These are phyloP conservation scores for Dryoscopus gambensis DNA, from an alignment of 2,113 vertebrate species.

Conservation along the genomic window DNA sequence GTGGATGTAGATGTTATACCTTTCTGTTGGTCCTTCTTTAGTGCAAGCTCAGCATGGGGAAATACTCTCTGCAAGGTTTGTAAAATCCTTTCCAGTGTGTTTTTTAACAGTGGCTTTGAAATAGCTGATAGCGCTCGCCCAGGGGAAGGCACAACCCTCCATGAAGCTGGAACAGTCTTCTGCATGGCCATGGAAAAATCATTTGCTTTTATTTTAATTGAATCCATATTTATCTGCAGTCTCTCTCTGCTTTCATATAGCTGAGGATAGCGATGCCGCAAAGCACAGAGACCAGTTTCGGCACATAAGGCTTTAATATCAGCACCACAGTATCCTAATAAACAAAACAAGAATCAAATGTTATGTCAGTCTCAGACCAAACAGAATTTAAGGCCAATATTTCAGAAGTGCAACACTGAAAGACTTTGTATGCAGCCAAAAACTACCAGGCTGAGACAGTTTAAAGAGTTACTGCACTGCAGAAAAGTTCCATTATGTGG, in stretches of 20 bases:
- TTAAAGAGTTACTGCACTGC: neutral
- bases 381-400: neutral
- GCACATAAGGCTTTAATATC: constrained; percentile 92
- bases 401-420: neutral
- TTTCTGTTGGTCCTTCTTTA: constrained; percentile 62
- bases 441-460: neutral
- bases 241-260: constrained; percentile 87
- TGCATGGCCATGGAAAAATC: constrained; percentile 87
- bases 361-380: neutral
- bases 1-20: constrained; percentile 53
- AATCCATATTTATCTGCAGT: constrained; percentile 82
- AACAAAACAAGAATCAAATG: neutral
- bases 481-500: neutral
- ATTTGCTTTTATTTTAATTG: constrained; percentile 80
- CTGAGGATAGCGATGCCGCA: constrained; percentile 89
- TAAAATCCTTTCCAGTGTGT: constrained; percentile 74
- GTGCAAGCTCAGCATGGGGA: constrained; percentile 80
- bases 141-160: constrained; percentile 81
- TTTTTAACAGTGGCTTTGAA: constrained; percentile 80
- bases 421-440: neutral
- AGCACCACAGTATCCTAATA: constrained; percentile 90
- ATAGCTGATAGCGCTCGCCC: constrained; percentile 78
- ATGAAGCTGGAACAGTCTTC: constrained; percentile 86
- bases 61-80: constrained; percentile 79
- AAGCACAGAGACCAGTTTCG: constrained; percentile 87